Conservation (phyloP, 2,797 vertebrate species). For the Macropodus opercularis region DNA sequence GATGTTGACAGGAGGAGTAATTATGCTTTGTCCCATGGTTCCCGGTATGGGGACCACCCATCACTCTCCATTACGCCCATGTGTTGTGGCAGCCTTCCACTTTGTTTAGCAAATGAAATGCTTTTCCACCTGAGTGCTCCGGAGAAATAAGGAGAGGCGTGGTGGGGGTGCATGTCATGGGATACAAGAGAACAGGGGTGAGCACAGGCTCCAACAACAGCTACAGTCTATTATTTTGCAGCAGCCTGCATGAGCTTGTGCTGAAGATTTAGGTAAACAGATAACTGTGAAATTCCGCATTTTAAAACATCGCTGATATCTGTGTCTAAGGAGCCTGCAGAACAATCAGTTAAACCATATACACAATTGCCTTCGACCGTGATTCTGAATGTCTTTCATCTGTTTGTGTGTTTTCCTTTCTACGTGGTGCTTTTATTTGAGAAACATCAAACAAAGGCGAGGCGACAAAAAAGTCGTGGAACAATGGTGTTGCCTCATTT, state of each 20-base stretch:
- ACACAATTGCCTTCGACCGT: neutral
- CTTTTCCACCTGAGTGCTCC: conserved; percentile 75
- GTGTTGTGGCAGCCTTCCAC: conserved; percentile 77
- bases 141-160: conserved; percentile 60
- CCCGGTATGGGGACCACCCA: conserved; percentile 70
- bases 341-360: conserved; percentile 13
- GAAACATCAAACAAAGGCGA: conserved; percentile 22
- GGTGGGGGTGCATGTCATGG: conserved; percentile 27
- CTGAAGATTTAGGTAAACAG: neutral
- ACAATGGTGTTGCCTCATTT: conserved; percentile 20
- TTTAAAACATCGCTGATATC: neutral
- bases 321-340: neutral
- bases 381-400: conserved; percentile 24
- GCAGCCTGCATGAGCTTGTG: neutral
- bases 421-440: conserved; percentile 16
- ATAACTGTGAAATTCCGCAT: neutral
- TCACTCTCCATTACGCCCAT: conserved; percentile 83
- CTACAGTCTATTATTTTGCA: neutral
- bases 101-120: conserved; percentile 84
- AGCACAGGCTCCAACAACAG: neutral
- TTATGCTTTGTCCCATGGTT: conserved; percentile 79
- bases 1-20: conserved; percentile 78
- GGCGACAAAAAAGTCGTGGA: neutral
- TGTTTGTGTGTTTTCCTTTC: conserved; percentile 6
- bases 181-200: conserved; percentile 18